A percentile compares a stretch with the other conserved stretches of the same genome.
Conservation (phyloP, 2,888 invertebrate species). For the Gymnocheta viridis region DNA sequence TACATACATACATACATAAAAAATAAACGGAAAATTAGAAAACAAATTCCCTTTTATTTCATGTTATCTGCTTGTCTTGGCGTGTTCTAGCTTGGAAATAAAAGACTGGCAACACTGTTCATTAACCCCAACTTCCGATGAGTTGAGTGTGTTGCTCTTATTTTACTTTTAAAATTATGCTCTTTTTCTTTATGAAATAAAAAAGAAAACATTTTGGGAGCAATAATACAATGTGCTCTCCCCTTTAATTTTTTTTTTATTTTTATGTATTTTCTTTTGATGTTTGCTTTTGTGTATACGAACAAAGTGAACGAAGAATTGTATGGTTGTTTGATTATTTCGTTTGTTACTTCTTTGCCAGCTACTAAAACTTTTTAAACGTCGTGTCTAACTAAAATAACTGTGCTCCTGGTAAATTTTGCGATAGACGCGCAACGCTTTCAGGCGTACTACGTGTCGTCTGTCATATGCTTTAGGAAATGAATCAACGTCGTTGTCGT, state of each 20-base stretch:
- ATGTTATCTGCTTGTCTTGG: too few relatives aligned
- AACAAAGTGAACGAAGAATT: not conserved
- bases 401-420: slow-evolving; percentile 80
- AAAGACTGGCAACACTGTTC: not conserved
- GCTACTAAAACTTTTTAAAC: slow-evolving; percentile 24
- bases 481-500: slow-evolving; percentile 25
- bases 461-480: slow-evolving; percentile 30
- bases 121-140: slow-evolving; percentile 19
- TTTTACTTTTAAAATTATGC: not conserved
- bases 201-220: not conserved
- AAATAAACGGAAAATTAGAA: too few relatives aligned
- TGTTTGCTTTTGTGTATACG: not conserved
- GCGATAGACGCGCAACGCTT: slow-evolving; percentile 81
- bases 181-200: not conserved
- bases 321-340: not conserved
- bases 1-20: too few relatives aligned
- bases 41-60: too few relatives aligned
- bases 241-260: not conserved
- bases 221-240: not conserved
- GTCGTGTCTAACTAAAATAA: slow-evolving; percentile 13
- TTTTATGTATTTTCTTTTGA: not conserved
- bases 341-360: slow-evolving; percentile 25
- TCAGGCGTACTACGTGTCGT: slow-evolving; percentile 57
- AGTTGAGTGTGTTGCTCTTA: slow-evolving; percentile 18
- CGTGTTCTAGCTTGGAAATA: too few relatives aligned